Evolutionary conservation across 2,888 invertebrate species (phyloP), one percentile per base, ranked within the genome.

Genomic region (Amaurobius ferox): DNA sequence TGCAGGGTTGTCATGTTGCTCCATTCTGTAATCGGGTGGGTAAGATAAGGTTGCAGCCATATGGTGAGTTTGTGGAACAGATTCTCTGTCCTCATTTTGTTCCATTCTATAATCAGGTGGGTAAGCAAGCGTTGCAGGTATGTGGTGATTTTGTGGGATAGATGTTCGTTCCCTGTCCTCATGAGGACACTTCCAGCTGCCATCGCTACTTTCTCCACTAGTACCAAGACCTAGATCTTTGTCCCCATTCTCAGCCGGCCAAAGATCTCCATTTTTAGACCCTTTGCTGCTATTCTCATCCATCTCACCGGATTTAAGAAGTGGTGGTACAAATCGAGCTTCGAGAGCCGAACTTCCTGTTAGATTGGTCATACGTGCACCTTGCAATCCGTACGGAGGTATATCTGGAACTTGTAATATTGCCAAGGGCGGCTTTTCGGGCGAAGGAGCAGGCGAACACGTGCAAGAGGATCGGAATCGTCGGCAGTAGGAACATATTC

Each of bases 161-260:
- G 76, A 39, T 11, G 79, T 16, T 44, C 86, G 44, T 35, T 74
- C 64, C 40, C 72, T 35, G 29, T 87, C 87, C 16, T 81, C 80
- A 11, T 77, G 68, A 1, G 87, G 79, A 11, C 79, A 86, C 40
- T 89, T 89, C 89, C 89, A 89, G 39, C 89, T 89, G 16, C 87
- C 88, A 61, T 96, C 95, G 88, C 95, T 95, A 0, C 95, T 95
- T 85, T 96, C 96, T 16, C 95, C 95, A 0, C 96, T 96, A 0
- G 96, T 96, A 30, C 96, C 96, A 68, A 96, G 92, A 0, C 96
- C 96, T 74, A 95, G 92, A 91, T 96, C 96, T 91, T 95, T 95
- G 67, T 92, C 92, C 7, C 88, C 74, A 55, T 88, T 74, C 11
- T 89, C 89, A 40, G 86, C 87, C 16, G 87, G 81, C 64, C 86